Percentiles rank a stretch among this genome's conserved stretches.
Conservation (phyloP, 2,113 vertebrate species). For the Neopipo cinnamomea region DNA sequence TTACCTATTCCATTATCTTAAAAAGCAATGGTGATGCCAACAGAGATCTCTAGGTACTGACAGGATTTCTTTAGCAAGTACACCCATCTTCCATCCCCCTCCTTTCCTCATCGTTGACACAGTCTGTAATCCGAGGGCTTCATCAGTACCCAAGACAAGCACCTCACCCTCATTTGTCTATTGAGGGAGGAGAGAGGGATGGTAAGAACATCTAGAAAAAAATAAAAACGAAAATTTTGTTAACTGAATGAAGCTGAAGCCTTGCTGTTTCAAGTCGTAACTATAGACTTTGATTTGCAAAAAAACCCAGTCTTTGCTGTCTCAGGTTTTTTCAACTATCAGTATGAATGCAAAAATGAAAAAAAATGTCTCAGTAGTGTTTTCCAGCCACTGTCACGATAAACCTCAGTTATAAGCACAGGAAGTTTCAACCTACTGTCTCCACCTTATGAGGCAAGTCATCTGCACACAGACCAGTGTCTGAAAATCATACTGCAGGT, state of each 20-base stretch:
- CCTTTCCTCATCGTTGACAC: neutral
- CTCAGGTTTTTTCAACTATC: neutral
- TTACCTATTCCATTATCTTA: neutral
- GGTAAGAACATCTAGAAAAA: neutral
- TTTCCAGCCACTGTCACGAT: neutral
- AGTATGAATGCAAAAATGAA: neutral
- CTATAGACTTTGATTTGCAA: neutral
- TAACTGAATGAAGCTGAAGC: neutral
- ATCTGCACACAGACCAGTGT: neutral
- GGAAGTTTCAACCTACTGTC: neutral
- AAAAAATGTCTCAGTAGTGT: neutral
- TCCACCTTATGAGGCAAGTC: neutral
- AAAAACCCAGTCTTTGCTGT: neutral
- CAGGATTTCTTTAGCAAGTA: neutral
- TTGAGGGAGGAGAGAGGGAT: neutral
- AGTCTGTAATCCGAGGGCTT: neutral
- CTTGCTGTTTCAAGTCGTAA: neutral
- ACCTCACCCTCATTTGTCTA: neutral
- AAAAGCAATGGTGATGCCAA: neutral
- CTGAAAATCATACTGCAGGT: neutral
- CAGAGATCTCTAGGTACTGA: neutral
- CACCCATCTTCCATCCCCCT: neutral
- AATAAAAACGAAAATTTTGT: neutral
- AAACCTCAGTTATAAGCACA: neutral
- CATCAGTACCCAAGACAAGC: neutral